Evolutionary conservation across 2,888 invertebrate genomes (phyloP), one percentile per base, ranked within the genome.

Genomic region (Amblyteles armatorius): DNA sequence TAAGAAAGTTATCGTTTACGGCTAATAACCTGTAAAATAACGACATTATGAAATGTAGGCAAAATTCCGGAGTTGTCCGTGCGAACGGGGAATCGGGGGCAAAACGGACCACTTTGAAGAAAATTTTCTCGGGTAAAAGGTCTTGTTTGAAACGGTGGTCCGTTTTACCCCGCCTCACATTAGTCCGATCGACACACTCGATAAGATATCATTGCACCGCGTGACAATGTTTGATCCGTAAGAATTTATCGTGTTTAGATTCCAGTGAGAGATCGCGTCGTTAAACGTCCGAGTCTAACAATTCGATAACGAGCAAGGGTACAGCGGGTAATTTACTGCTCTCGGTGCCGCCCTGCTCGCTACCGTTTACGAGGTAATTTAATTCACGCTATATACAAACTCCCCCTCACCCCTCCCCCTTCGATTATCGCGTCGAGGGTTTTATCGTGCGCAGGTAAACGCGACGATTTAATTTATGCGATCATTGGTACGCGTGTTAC

Each of bases 341-440:
- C 68, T 60, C 50, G 78, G 73, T 63, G 29, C 29, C 60, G 29
- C 26, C 74, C 29, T 48, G 33, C 50, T 26, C 81, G 72, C 57
- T 72, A 79, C 67, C 79, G 72, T 85, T 85, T 85, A 85, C 85
- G 85, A 85, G 79, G 67, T 79, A 44, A 79, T 77, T 85, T 76
- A 67, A 79, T 79, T 76, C 74, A 36, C 74, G 33, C 50, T 40
- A 44, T 57, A 72, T 44, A 33, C 44, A 55, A 13, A 11, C 55
- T 1, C 50, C 16, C 29, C 48, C 22, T 33, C 48, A 33, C 22
- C 63, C 55, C 9, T 29, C 16, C 9, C 48, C 33, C 65, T 73
- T 79, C 57, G 79, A 85, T 85, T 85, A 79, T 82, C 82, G 71
- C 19, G 68, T 52, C 65, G 78, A 57, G 73, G 52, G 57, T 52